Evolutionary conservation across 53 echinoderm and acorn worm genomes (phyloP), one percentile per base, ranked within the genome.

Genomic region (Glandiceps talaboti): DNA sequence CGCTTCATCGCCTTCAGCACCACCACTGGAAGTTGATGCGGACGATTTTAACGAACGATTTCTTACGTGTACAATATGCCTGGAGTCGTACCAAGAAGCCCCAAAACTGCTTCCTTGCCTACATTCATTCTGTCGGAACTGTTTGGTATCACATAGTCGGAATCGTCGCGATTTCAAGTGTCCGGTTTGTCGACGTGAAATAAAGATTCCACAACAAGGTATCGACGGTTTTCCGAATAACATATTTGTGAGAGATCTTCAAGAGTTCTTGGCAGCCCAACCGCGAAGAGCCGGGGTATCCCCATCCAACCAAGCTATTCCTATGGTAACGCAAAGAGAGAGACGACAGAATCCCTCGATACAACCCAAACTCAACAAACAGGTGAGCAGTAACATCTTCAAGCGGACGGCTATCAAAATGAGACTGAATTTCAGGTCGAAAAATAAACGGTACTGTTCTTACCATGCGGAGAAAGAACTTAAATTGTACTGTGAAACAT

Each of bases 391-490:
- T 0, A 82, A 82, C 32, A 33, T 82, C 27, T 82, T 82, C 31
- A 74, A 82, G 73, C 32, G 82, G 32, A 74, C 76, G 27, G 82
- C 76, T 28, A n/a, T 82, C 28, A 76, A 76, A 27, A 31, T 82
- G 27, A 82, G 74, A 76, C 33, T 82, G 76, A 74, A 75, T 1
- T 82, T 82, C 74, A 33, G 76, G 1, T 82, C 82, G 28, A 82
- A 82, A 32, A 75, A 82, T 31, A 32, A 76, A 31, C 76, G 82
- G 14, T 76, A 82, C 29, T 82, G 82, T 73, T 74, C 73, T 10
- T 82, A 82, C 29, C 82, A 82, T 30, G 29, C 82, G 1, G 82
- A 82, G 76, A 82, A 82, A 76, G 82, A 82, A 30, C 76, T 82
- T 0, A 82, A 82, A 32, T 45, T 74, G 1, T 82, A 82, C 76